Evolutionary conservation across 1,140 invertebrate genomes (phyloP), one percentile per base, ranked within the genome.

Genomic region (Heliothis virescens): DNA sequence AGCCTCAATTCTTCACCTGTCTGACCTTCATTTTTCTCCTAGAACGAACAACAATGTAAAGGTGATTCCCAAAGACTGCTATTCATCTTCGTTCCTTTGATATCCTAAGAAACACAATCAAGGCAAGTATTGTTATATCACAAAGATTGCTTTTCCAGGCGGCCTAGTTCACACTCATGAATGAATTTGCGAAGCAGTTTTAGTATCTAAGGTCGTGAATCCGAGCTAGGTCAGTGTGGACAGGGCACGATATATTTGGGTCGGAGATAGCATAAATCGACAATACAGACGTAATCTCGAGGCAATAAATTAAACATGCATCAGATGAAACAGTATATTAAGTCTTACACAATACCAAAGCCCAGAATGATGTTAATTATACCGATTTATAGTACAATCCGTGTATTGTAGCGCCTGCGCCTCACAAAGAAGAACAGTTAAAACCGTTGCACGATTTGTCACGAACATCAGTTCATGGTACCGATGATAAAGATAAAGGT

Each of bases 401-500:
- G 53, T 76, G 11, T 13, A 50, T 50, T 34, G 29, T 47, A 63
- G 4, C 57, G 34, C 34, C 34, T 41, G 34, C 9, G 52, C 15
- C 53, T 59, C 26, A 73, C 48, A 53, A 76, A 41, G 62, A 63
- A 26, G 5, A 53, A 47, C 52, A 47, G 62, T 50, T 72, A 52
- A 13, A 52, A 48, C 48, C n/a, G 62, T 78, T 63, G 52, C 60
- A 57, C 62, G 75, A 78, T 78, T 78, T 78, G 75, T 78, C 75
- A 78, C 63, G 75, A 72, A 10, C 67, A 76, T 76, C 60, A 75
- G 63, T 57, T 29, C 62, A 69, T 69, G 29, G 75, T 41, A 52
- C 16, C 16, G 75, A 78, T 69, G 12, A 48, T 78, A 41, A 69
- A 78, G 62, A 78, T 69, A 69, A 78, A 67, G 52, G 62, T 47